These are phyloP conservation scores for Bergia puertoricense DNA, from an alignment of 92 coral and sea anemone species.

Conservation along the genomic window DNA sequence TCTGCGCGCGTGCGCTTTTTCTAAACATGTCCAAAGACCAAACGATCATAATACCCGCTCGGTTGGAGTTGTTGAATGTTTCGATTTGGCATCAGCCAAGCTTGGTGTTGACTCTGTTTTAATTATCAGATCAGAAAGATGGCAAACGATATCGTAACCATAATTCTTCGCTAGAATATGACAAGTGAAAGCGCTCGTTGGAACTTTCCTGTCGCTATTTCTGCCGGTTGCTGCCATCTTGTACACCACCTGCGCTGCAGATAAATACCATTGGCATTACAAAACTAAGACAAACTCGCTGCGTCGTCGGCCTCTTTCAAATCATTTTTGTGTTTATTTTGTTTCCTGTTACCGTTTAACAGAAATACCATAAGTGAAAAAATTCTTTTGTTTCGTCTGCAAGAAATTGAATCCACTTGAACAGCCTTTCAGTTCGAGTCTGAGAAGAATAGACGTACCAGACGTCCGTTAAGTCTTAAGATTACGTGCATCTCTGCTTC, in stretches of 20 bases:
- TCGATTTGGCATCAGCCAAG: conserved; percentile 5
- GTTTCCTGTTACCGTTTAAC: background rate
- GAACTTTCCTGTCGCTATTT: background rate
- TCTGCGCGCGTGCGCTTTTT: background rate
- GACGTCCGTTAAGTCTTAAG: background rate
- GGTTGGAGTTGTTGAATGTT: conserved; percentile 5
- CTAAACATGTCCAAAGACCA: conserved; percentile 1
- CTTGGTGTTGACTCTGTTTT: conserved; percentile 19
- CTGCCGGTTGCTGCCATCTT: background rate
- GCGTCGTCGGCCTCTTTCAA: conserved; percentile 6
- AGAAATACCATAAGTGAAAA: background rate
- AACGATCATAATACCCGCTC: conserved; percentile 7
- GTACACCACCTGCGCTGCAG: background rate
- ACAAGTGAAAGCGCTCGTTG: background rate
- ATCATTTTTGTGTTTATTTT: background rate
- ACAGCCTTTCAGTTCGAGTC: background rate
- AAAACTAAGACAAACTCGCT: background rate
- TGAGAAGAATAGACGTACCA: no score
- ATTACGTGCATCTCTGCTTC: background rate
- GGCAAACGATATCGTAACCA: background rate
- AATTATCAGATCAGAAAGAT: background rate
- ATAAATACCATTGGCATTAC: background rate
- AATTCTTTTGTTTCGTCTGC: background rate
- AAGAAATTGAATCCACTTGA: background rate
- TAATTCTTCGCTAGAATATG: background rate